Base-by-base conservation (phyloP, 2,888 invertebrate genomes). In the Melanophora roralis region DNA sequence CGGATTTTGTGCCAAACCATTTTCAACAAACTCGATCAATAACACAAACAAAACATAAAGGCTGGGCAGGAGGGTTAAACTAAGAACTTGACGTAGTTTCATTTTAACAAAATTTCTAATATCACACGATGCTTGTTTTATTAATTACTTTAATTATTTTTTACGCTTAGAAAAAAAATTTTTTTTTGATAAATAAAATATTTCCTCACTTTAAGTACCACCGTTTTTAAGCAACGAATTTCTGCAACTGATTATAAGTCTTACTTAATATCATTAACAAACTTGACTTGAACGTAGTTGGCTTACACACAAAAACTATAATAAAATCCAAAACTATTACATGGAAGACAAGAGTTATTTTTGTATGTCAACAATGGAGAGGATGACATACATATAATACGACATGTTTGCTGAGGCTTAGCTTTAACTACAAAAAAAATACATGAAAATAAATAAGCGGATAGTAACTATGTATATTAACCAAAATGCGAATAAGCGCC, bases 1-100 rank as follows among this genome's bases (percentile, higher is more conserved):
- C 47, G 91, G 88, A 79, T 85, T 86, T 72, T 89, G 88, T 8
- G 88, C 87, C 64, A 85, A 55, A n/a, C 85, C 86, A 67, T 86
- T 83, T 59, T 88, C 89, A 67, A 86, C 85, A 60, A 85, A 84
- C 16, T 88, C 88, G 78, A 85, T 80, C 73, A 89, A 81, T 51
- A 89, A 82, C 34, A 88, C 84, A 51, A 89, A 82, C 64, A 89
- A 76, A 71, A 89, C 87, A 71, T 85, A 88, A 4, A 88, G 74
- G 14, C 87, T 85, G 49, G 89, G 88, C 64, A 89, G 81, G 47
- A 88, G 76, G 36, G 89, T 85, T 49, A 88, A 55, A 4, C 88
- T 86, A 60, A 88, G 83, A 64, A 88, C 80, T 73, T 86, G 83
- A 12, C 85, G 84, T 12, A 89, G 75, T 82, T 86, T 88, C 89